These are phyloP conservation scores for Malurus splendens DNA, from an alignment of 2,797 vertebrate species.

Conservation along the genomic window DNA sequence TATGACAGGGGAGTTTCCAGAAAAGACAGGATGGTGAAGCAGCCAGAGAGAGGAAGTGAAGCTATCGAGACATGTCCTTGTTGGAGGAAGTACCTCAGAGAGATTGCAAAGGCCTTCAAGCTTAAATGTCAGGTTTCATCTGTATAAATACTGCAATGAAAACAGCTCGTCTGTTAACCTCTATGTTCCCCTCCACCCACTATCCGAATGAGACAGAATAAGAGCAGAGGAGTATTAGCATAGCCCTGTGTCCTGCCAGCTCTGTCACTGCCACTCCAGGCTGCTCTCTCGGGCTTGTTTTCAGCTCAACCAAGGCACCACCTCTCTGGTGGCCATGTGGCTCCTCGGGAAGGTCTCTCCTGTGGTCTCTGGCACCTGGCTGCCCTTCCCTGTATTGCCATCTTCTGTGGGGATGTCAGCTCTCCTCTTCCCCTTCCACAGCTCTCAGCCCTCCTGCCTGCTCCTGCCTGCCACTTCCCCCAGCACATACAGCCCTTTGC, in stretches of 20 bases:
- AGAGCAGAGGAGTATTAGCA: background rate
- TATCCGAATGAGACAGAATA: background rate
- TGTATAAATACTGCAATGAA: background rate
- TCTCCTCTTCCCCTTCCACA: background rate
- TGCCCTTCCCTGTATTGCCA: background rate
- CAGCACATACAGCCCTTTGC: background rate
- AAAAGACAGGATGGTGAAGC: background rate
- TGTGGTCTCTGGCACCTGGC: background rate
- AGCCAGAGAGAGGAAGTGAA: background rate
- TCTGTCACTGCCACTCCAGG: rapidly evolving
- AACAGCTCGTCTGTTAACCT: background rate
- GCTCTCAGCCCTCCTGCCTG: background rate
- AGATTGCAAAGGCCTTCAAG: background rate
- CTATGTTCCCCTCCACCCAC: rapidly evolving
- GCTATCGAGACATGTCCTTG: background rate
- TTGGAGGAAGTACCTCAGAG: background rate
- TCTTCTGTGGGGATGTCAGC: background rate
- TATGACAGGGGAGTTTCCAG: background rate
- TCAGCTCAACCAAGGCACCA: background rate
- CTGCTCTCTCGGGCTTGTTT: background rate
- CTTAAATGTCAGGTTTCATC: background rate
- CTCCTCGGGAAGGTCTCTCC: background rate
- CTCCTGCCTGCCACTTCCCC: background rate
- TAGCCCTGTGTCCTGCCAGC: rapidly evolving
- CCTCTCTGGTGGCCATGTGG: background rate